Base-by-base conservation (phyloP, 30 jellyfish, hydroid and myxozoan genomes). In the Hydractinia echinata region DNA sequence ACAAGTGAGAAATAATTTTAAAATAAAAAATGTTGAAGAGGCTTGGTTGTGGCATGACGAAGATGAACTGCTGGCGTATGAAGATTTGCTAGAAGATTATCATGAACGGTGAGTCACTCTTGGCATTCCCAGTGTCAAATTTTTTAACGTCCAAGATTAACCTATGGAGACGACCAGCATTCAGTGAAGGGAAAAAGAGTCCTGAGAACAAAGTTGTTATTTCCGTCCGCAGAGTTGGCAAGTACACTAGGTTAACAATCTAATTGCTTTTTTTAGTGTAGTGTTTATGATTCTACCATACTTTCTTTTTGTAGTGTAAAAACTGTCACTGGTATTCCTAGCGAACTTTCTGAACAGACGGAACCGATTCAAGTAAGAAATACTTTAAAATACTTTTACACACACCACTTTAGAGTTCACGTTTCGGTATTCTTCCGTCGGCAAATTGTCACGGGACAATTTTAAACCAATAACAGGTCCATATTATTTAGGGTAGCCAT, bases 31-130 rank as follows among this genome's bases (percentile, higher is more conserved):
- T 16, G 66, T 56, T n/a, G 90, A 81, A 19, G 82, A 90, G 64
- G 67, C 95, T 4, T 76, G 96, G 94, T 61, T 91, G 54, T 91
- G 97, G 97, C 97, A 91, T 81, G 97, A 91, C 61, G 97, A 91
- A 71, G 97, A 91, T 55, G 97, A 86, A n/a, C 83, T 91, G 15
- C 81, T 91, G 0, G 87, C 76, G 20, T 91, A 10, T 64, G 96
- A 91, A 15, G 96, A 85, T 61, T 88, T 85, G 7, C 66, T 85
- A 48, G 87, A 79, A 77, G 79, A 86, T 53, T 91, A 81, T 82
- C 97, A 91, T 54, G 78, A 91, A 56, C 82, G 96, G 97, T 91
- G 44, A 54, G 76, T 64, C 19, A 64, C 3, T 11, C 18, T 16
- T 58, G 19, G 1, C 69, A 58, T 58, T 11, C 3, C 1, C 69